These are phyloP conservation scores for Echinops telfairi DNA, from an alignment of 2,113 vertebrate species.

Conservation along the genomic window DNA sequence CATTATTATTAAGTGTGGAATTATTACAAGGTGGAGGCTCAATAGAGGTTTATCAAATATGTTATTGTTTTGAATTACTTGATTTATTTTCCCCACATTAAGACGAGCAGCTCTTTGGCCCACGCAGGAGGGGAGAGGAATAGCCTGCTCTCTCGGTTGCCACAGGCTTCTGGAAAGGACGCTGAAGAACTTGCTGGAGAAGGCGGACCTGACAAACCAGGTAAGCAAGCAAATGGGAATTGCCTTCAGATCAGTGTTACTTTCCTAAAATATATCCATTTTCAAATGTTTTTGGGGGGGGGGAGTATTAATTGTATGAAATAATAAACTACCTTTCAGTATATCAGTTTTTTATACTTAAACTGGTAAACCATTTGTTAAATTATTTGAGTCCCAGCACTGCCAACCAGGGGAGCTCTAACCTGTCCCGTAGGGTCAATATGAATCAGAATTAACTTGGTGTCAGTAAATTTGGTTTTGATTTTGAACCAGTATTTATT, in stretches of 20 bases:
- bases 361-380: too few relatives aligned
- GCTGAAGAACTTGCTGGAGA: slow-evolving; percentile 86
- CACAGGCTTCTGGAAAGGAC: slow-evolving; percentile 87
- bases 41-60: slow-evolving; percentile 35
- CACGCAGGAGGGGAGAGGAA: slow-evolving; percentile 85
- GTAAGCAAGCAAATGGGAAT: not conserved
- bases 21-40: slow-evolving; percentile 12
- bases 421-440: too few relatives aligned
- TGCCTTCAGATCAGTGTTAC: not conserved
- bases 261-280: not conserved
- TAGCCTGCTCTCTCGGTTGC: slow-evolving; percentile 88
- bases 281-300: not conserved
- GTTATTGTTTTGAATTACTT: slow-evolving; percentile 38
- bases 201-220: slow-evolving; percentile 86
- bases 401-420: too few relatives aligned
- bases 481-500: too few relatives aligned
- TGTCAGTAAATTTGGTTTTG: too few relatives aligned
- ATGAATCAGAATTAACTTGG: too few relatives aligned
- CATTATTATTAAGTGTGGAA: slow-evolving; percentile 5
- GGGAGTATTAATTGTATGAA: too few relatives aligned
- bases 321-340: too few relatives aligned
- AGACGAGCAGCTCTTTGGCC: slow-evolving; percentile 91
- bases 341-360: too few relatives aligned
- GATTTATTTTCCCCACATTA: slow-evolving; percentile 73
- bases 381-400: too few relatives aligned